Conservation (phyloP, 2,888 invertebrate species). For the Seira musarum region DNA sequence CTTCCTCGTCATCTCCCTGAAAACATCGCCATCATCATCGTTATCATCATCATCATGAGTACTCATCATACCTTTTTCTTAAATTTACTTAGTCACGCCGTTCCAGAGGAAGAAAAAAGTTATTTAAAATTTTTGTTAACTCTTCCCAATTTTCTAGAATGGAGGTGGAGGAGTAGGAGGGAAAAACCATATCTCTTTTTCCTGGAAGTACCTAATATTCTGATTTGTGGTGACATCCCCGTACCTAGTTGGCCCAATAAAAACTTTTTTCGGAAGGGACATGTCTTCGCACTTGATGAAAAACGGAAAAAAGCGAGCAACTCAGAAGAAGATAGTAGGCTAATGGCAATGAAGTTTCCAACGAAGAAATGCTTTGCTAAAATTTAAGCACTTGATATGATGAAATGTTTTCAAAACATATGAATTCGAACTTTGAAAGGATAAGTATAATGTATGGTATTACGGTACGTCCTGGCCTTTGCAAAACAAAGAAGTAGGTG, state of each 20-base stretch:
- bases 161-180: neutral
- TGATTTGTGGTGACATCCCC: neutral
- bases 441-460: too few relatives aligned
- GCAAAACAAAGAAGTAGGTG: too few relatives aligned
- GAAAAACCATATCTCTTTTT: too few relatives aligned
- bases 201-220: neutral
- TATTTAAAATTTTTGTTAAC: neutral
- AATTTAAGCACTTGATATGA: too few relatives aligned
- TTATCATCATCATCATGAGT: neutral
- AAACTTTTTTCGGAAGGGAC: conserved; percentile 26
- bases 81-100: neutral
- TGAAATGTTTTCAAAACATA: too few relatives aligned
- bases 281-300: too few relatives aligned
- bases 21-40: neutral
- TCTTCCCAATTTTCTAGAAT: neutral
- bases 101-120: neutral
- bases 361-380: too few relatives aligned
- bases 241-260: conserved; percentile 37
- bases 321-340: too few relatives aligned
- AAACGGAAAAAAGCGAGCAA: too few relatives aligned
- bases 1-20: neutral
- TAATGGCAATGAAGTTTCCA: too few relatives aligned
- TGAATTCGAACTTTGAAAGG: too few relatives aligned
- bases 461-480: too few relatives aligned
- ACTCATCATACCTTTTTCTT: neutral